A percentile compares a stretch with the other conserved stretches of the same genome.
These are phyloP conservation scores for Pogonophryne albipinna DNA, from an alignment of 2,797 vertebrate species.

Conservation along the genomic window DNA sequence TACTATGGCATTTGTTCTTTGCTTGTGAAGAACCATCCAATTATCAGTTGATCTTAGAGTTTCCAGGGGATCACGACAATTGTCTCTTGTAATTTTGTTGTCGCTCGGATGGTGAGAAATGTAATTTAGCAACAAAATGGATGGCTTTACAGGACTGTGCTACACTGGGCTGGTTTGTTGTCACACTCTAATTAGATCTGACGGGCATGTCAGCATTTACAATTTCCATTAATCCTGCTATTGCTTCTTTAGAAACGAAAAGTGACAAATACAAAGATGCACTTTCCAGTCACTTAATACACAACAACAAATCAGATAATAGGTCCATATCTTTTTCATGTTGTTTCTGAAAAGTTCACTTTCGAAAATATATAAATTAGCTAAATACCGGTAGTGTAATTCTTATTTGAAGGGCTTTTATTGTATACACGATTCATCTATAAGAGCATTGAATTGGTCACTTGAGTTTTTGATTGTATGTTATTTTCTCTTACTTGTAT, in stretches of 20 bases:
- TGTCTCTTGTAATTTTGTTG: conserved; percentile 79
- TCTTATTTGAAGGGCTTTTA: no score
- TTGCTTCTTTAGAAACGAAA: conserved; percentile 47
- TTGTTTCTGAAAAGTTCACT: conserved; percentile 7
- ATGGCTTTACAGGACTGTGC: conserved; percentile 49
- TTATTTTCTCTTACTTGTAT: no score
- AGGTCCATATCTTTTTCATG: background rate
- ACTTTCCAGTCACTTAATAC: conserved; percentile 20
- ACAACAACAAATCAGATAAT: conserved; percentile 18
- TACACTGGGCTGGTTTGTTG: conserved; percentile 53
- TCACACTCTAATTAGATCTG: conserved; percentile 63
- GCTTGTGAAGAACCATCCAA: conserved; percentile 71
- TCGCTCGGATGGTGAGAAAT: conserved; percentile 60
- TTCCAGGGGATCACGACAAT: conserved; percentile 73
- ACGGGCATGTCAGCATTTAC: conserved; percentile 60
- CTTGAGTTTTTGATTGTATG: no score
- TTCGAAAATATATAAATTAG: background rate
- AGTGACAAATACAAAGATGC: conserved; percentile 30
- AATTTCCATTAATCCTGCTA: conserved; percentile 37
- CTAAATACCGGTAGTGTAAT: background rate
- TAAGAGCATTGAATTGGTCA: no score
- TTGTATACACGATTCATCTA: no score
- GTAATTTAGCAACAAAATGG: conserved; percentile 74
- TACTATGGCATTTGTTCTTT: conserved; percentile 69
- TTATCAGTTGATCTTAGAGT: conserved; percentile 75